Conservation (phyloP, 2,113 vertebrate species). For the Ctenomys sociabilis region DNA sequence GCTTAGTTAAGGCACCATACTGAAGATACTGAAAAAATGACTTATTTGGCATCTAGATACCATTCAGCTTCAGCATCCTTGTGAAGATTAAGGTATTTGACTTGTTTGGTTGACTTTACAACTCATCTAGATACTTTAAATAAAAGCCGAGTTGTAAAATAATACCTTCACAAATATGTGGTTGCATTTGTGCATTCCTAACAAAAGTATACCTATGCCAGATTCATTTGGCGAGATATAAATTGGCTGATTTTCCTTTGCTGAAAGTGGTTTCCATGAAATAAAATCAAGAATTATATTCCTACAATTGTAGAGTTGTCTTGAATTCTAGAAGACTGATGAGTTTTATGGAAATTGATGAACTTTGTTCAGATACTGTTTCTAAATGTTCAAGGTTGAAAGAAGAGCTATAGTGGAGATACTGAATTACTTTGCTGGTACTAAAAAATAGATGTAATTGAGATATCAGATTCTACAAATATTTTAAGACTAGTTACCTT, state of each 20-base stretch:
- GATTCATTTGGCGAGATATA: conserved; percentile 52
- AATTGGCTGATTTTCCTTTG: conserved; percentile 37
- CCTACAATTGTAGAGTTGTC: conserved; percentile 24
- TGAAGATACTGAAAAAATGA: not conserved
- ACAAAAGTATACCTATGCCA: conserved; percentile 46
- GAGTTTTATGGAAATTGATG: conserved; percentile 34
- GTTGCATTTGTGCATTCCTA: conserved; percentile 41
- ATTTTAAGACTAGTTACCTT: not conserved
- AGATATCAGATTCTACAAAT: conserved; percentile 49
- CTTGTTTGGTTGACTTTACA: conserved; percentile 42
- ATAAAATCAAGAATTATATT: conserved; percentile 47
- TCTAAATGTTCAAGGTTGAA: conserved; percentile 46
- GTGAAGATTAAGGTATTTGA: conserved; percentile 40
- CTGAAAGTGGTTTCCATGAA: conserved; percentile 55
- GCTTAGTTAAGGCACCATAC: conserved; percentile 21
- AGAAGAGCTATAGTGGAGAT: conserved; percentile 37
- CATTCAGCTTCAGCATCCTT: conserved; percentile 10
- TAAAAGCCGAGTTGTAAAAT: conserved; percentile 41
- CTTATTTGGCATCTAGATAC: conserved; percentile 24
- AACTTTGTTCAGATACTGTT: conserved; percentile 27
- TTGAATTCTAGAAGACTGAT: conserved; percentile 50
- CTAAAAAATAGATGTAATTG: conserved; percentile 58
- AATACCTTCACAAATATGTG: conserved; percentile 36
- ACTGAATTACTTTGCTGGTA: not conserved
- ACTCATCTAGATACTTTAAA: conserved; percentile 24